Evolutionary conservation across 1,140 invertebrate genomes (phyloP), one percentile per base, ranked within the genome.

Genomic region (Mya arenaria): DNA sequence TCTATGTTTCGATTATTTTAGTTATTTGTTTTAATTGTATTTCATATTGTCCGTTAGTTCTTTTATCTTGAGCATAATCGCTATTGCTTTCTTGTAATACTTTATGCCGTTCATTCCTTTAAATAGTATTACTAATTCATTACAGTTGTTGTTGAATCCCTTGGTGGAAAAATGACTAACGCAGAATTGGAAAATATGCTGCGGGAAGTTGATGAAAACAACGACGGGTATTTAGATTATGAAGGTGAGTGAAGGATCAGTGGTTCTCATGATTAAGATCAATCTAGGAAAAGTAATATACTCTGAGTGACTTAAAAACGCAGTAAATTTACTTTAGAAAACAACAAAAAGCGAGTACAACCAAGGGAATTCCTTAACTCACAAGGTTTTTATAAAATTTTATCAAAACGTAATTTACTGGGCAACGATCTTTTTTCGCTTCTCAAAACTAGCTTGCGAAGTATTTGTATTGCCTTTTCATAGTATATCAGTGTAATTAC

Each of bases 141-240:
- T 68, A 23, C 30, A 68, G 52, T 13, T 3, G 68, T 77, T n/a
- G 65, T 81, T 4, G 60, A 63, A 34, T 62, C 66, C 10, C 39
- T 85, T 17, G 84, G 84, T 0, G 97, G 98, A 92, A 95, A 96
- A 85, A 93, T 99, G 17, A 97, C 96, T 15, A 96, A 97, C 85
- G 96, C 97, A 85, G 97, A 98, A 91, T 96, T 97, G 15, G 96
- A 98, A 85, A 97, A 97, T 86, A 97, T 98, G 96, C 97, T 98
- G 86, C 95, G 95, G 86, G 97, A 98, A 92, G 97, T 97, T 39
- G 97, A 98, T 93, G 92, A 97, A 0, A 96, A 98, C 90, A 96
- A 96, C 0, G 97, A 98, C 89, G 89, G 89, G 44, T 84, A 89
- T 63, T 79, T 90, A 4, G 86, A 90, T 79, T 90, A 89, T 65